Conservation (phyloP, 2,888 invertebrate genomes). For the Dolichomitus sp. region DNA sequence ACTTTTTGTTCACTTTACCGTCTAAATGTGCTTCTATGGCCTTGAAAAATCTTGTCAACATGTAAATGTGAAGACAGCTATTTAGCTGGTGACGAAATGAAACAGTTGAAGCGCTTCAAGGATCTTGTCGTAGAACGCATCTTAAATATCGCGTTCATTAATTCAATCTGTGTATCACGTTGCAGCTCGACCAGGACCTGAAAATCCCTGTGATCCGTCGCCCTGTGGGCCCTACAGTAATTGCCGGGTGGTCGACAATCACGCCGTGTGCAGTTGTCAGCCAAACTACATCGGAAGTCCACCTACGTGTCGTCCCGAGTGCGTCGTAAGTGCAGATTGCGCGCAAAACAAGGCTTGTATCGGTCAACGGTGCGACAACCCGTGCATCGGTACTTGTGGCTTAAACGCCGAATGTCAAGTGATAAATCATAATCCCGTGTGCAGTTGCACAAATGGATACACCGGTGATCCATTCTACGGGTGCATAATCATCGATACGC, state of each 20-base stretch:
- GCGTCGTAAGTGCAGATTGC: constrained; percentile 94
- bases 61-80: background rate
- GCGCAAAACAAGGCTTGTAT: constrained; percentile 93
- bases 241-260: constrained; percentile 91
- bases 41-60: no score
- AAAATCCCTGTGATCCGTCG: constrained; percentile 89
- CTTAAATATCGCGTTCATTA: background rate
- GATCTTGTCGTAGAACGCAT: no score
- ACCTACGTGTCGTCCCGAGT: constrained; percentile 93
- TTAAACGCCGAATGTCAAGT: constrained; percentile 93
- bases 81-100: no score
- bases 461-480: constrained; percentile 94
- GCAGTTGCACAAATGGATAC: constrained; percentile 92
- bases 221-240: constrained; percentile 94
- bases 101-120: no score
- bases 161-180: background rate
- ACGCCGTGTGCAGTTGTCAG: constrained; percentile 94
- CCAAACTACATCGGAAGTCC: constrained; percentile 93
- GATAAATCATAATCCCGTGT: constrained; percentile 95
- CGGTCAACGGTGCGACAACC: constrained; percentile 93
- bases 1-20: background rate
- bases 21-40: background rate
- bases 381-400: constrained; percentile 95
- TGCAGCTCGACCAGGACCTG: constrained; percentile 70
- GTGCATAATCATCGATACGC: constrained; percentile 89